Evolutionary conservation across 2,113 vertebrate species (phyloP).

Genomic region (Bostrychus sinensis): DNA sequence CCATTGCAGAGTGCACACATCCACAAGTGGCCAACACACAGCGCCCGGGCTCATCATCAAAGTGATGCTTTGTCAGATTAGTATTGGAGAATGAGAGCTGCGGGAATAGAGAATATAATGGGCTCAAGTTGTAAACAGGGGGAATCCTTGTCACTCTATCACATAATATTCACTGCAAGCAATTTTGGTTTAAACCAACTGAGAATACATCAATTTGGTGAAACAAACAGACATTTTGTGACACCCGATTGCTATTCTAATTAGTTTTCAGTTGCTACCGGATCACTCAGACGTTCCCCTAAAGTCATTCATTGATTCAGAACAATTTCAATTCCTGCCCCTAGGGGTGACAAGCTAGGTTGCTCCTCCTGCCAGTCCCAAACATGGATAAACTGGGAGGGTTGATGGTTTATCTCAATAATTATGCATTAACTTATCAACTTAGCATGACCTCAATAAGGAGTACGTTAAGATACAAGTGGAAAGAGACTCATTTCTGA

Average conservation of each 20-base stretch:
- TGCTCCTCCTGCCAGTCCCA: too few species aligned
- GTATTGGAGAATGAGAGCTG: slow-evolving; percentile 41
- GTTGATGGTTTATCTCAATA: too few species aligned
- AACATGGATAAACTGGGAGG: too few species aligned
- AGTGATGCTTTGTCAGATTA: slow-evolving; percentile 59
- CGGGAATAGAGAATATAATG: slow-evolving; percentile 49
- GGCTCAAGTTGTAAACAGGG: slow-evolving; percentile 44
- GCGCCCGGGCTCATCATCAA: slow-evolving; percentile 43
- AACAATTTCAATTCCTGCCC: too few species aligned
- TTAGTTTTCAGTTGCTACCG: background rate
- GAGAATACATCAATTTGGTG: slow-evolving; percentile 20
- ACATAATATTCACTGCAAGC: slow-evolving; percentile 33
- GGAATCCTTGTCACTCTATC: slow-evolving; percentile 40
- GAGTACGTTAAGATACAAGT: too few species aligned
- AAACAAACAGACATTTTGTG: background rate
- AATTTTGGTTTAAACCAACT: slow-evolving; percentile 20
- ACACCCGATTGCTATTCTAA: background rate
- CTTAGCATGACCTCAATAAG: too few species aligned
- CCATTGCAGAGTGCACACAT: background rate
- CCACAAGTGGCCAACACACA: background rate
- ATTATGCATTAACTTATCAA: too few species aligned
- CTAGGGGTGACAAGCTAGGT: too few species aligned
- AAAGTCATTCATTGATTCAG: background rate
- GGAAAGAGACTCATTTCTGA: too few species aligned
- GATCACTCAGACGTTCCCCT: background rate